A percentile compares a stretch with the other conserved stretches of the same genome.
Evolutionary conservation across 2,113 vertebrate species (phyloP).

Genomic region (Grammomys surdaster): DNA sequence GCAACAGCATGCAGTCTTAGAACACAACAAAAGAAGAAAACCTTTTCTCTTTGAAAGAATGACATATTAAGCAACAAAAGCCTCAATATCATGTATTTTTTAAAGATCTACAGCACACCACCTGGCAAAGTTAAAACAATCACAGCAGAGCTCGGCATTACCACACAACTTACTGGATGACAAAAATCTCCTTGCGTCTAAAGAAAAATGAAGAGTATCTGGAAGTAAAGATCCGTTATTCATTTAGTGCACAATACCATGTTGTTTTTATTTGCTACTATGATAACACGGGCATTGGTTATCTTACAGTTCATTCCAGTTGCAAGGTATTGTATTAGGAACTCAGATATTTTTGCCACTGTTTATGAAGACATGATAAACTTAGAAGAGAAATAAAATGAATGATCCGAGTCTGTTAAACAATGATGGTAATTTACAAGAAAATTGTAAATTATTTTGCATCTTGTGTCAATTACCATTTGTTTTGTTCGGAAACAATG

Average conservation of each 20-base stretch:
- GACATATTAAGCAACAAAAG: constrained; percentile 40
- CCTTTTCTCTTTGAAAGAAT: constrained; percentile 11
- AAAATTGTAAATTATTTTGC: constrained; percentile 11
- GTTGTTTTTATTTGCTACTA: constrained; percentile 67
- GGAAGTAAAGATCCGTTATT: constrained; percentile 90
- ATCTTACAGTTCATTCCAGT: constrained; percentile 23
- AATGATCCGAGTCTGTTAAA: background rate
- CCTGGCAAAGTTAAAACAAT: constrained; percentile 78
- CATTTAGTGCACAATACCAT: constrained; percentile 83
- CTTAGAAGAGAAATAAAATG: constrained; percentile 28
- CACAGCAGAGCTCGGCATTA: constrained; percentile 82
- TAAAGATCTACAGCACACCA: constrained; percentile 80
- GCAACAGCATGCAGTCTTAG: constrained; percentile 68
- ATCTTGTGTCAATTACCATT: background rate
- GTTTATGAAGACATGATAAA: constrained; percentile 32
- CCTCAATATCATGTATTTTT: background rate
- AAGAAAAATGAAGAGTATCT: constrained; percentile 99
- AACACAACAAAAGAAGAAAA: background rate
- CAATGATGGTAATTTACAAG: background rate
- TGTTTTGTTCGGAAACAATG: background rate
- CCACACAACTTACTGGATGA: constrained; percentile 97
- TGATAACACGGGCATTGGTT: background rate
- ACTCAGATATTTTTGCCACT: constrained; percentile 26
- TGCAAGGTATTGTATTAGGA: background rate
- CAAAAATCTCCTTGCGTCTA: constrained; percentile 99